Evolutionary conservation across 1,140 invertebrate species (phyloP), one percentile per base, ranked within the genome.

Genomic region (Lutraria rhynchaena): DNA sequence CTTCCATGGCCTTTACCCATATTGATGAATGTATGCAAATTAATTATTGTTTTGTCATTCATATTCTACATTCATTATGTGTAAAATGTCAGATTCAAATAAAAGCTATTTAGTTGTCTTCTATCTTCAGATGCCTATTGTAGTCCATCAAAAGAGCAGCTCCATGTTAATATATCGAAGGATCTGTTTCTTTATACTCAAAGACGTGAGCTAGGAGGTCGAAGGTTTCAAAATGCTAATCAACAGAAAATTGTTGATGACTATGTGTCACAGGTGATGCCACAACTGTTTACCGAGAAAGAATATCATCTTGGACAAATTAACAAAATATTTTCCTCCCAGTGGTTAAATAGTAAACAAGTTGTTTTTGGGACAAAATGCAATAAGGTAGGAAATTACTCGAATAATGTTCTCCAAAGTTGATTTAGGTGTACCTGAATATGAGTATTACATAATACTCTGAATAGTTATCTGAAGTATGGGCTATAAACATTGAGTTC

Each of bases 311-410:
- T 92, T n/a, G 91, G 90, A 46, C 82, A 85, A 31, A 96, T 98
- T 92, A 98, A 99, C 93, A 99, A 99, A 94, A 87, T 99, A 55
- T 99, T 99, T 93, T 98, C 97, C 92, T 98, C 97, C 0, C 96
- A 98, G 92, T 99, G 98, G 98, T 94, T 99, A 22, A 97, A 96
- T 88, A 96, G 98, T 93, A 94, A 96, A 90, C 97, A 98, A 94
- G 96, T 99, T 77, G 97, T 98, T 3, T 97, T 98, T 92, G 97
- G 97, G 44, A 98, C 98, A 33, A 99, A 99, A 92, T 99, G 98
- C 92, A 99, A 99, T 93, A 98, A 98, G 94, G 95, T 97, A 73
- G 63, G 71, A 27, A 49, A 22, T 17, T n/a, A n/a, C n/a, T n/a
- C n/a, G n/a, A n/a, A n/a, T n/a, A n/a, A n/a, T n/a, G n/a, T n/a